These are phyloP conservation scores for Drosophila mojavensis DNA, from an alignment of 1,140 invertebrate species.

Conservation along the genomic window DNA sequence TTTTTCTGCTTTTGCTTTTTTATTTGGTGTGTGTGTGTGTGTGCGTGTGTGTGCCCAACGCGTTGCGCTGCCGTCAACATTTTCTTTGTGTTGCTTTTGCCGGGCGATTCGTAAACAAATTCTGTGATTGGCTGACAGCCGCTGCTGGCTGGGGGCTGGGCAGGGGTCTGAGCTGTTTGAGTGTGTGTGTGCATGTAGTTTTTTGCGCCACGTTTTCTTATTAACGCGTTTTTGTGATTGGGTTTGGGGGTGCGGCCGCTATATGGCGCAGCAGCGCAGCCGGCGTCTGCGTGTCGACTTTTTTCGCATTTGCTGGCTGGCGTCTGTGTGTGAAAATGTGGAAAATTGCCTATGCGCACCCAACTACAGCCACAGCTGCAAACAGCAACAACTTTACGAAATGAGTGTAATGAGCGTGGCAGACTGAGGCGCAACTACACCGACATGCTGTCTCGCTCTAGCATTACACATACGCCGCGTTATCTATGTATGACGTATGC, in stretches of 20 bases:
- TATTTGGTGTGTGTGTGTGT: too few species aligned
- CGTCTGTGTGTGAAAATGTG: constrained; percentile 63
- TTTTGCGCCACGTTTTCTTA: constrained; percentile 79
- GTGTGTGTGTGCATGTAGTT: constrained; percentile 58
- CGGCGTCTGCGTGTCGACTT: constrained; percentile 53
- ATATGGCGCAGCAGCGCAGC: constrained; percentile 37
- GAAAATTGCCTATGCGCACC: constrained; percentile 80
- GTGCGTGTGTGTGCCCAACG: constrained; percentile 12
- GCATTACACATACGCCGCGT: constrained; percentile 80
- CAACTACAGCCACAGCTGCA: constrained; percentile 49
- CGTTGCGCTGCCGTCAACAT: constrained; percentile 44
- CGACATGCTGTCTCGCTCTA: constrained; percentile 30
- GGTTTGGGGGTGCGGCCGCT: constrained; percentile 70
- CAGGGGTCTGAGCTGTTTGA: constrained; percentile 9
- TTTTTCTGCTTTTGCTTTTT: too few species aligned
- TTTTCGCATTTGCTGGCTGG: constrained; percentile 52
- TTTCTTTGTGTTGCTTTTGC: constrained; percentile 82
- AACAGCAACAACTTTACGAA: constrained; percentile 68
- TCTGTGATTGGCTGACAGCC: constrained; percentile 75
- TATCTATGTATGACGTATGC: constrained; percentile 74
- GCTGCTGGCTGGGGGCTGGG: constrained; percentile 11
- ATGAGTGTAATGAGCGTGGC: constrained; percentile 81
- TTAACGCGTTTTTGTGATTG: constrained; percentile 83
- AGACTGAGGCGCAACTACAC: constrained; percentile 52
- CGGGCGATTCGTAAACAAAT: constrained; percentile 83